phyloP scores from a whole-genome alignment of 2,113 vertebrate species.

The Gavialis gangeticus region DNA sequence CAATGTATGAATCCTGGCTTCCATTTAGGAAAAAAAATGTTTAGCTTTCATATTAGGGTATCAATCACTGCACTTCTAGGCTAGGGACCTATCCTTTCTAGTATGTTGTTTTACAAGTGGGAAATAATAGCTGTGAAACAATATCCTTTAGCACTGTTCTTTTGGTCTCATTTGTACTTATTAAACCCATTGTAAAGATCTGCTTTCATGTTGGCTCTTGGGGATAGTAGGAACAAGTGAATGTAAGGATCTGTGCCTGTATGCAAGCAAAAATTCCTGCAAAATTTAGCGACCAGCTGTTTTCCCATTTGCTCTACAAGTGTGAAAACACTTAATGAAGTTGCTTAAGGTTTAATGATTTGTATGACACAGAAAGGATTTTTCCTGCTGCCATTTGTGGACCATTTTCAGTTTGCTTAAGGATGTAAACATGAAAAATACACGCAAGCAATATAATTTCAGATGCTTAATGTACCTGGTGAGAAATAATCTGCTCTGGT shows the following conservation, averaged over 20 bases:
- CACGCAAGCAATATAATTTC: slow-evolving; percentile 39
- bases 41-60: not conserved
- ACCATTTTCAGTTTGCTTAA: slow-evolving; percentile 42
- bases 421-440: slow-evolving; percentile 42
- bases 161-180: not conserved
- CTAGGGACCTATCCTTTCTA: not conserved
- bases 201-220: not conserved
- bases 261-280: not conserved
- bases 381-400: slow-evolving; percentile 55
- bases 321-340: slow-evolving; percentile 50
- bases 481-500: slow-evolving; percentile 46
- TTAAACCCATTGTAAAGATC: not conserved
- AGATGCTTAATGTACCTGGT: slow-evolving; percentile 46
- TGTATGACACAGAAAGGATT: slow-evolving; percentile 36
- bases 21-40: not conserved
- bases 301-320: slow-evolving; percentile 38
- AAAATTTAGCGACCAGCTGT: slow-evolving; percentile 18
- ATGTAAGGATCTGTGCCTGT: not conserved
- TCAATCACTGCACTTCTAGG: not conserved
- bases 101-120: not conserved
- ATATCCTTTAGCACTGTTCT: no score
- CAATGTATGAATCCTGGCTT: not conserved
- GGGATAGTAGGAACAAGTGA: fast-evolving
- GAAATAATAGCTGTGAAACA: not conserved
- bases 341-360: slow-evolving; percentile 65